Percentiles rank a stretch among this genome's conserved stretches.
phyloP scores from a whole-genome alignment of 1,140 invertebrate genomes.

The Sminthurinus signatus region DNA sequence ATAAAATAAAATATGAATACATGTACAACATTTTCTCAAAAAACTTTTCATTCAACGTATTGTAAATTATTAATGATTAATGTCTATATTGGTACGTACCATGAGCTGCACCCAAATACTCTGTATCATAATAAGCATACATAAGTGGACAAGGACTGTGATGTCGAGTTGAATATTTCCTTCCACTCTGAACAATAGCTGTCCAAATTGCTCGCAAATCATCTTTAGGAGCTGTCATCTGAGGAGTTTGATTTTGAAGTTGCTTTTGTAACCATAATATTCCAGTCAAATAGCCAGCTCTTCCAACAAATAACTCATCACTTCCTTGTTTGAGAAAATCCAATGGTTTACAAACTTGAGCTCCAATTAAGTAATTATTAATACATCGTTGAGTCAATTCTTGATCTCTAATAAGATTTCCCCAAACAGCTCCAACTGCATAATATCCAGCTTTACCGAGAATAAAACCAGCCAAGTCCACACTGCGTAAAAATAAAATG shows the following conservation, averaged over 20 bases:
- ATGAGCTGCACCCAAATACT: conserved; percentile 60
- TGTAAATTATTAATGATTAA: too few species aligned
- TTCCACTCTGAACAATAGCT: conserved; percentile 62
- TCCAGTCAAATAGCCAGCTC: conserved; percentile 72
- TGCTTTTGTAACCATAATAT: conserved; percentile 62
- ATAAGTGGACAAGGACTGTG: conserved; percentile 63
- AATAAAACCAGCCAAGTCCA: conserved; percentile 46
- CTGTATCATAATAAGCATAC: conserved; percentile 77
- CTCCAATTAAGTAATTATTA: conserved; percentile 42
- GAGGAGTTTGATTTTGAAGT: too few species aligned
- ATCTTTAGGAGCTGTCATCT: too few species aligned
- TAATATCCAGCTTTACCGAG: conserved; percentile 48
- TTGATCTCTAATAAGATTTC: conserved; percentile 17
- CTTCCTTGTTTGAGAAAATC: conserved; percentile 59
- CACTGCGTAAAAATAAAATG: too few species aligned
- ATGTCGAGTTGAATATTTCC: conserved; percentile 56
- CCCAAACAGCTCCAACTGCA: conserved; percentile 43
- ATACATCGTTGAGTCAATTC: conserved; percentile 13
- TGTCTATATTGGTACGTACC: too few species aligned
- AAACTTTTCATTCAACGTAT: too few species aligned
- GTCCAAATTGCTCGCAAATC: conserved; percentile 54
- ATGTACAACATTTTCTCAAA: too few species aligned
- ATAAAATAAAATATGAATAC: too few species aligned
- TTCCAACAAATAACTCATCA: conserved; percentile 75
- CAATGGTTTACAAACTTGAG: conserved; percentile 48